Percentiles rank a stretch among this genome's conserved stretches.
Evolutionary conservation across 2,888 invertebrate species (phyloP).

Genomic region (Tetanocera ferruginea): DNA sequence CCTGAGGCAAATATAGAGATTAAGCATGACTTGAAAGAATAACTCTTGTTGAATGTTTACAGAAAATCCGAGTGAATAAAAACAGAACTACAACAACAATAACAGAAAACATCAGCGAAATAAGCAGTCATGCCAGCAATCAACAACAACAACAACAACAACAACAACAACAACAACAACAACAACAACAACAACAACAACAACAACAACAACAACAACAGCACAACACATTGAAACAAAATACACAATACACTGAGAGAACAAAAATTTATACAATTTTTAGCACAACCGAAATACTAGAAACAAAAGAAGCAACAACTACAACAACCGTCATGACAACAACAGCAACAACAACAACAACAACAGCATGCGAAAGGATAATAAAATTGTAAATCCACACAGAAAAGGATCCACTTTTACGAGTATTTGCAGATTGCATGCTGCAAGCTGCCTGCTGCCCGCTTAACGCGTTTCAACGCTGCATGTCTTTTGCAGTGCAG

Average conservation of each 20-base stretch:
- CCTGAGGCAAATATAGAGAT: not conserved
- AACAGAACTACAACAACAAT: not conserved
- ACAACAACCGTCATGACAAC: not conserved
- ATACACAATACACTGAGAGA: not conserved
- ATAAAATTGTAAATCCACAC: constrained; percentile 24
- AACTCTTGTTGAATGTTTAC: constrained; percentile 8
- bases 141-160: not conserved
- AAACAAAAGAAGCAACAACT: not conserved
- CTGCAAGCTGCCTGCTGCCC: not conserved
- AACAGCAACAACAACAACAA: not conserved
- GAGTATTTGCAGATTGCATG: not conserved
- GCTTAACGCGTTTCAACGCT: not conserved
- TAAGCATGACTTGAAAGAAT: constrained; percentile 18
- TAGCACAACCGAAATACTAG: not conserved
- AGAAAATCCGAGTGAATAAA: not conserved
- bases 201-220: constrained; percentile 15
- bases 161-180: constrained; percentile 7
- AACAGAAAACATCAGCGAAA: not conserved
- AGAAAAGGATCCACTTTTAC: constrained; percentile 13
- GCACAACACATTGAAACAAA: not conserved
- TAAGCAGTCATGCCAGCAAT: not conserved
- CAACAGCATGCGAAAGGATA: constrained; percentile 24
- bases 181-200: constrained; percentile 37
- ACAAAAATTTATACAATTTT: not conserved
- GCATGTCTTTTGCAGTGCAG: not conserved